Evolutionary conservation across 2,797 vertebrate species (phyloP).

Genomic region (Natrix natrix): DNA sequence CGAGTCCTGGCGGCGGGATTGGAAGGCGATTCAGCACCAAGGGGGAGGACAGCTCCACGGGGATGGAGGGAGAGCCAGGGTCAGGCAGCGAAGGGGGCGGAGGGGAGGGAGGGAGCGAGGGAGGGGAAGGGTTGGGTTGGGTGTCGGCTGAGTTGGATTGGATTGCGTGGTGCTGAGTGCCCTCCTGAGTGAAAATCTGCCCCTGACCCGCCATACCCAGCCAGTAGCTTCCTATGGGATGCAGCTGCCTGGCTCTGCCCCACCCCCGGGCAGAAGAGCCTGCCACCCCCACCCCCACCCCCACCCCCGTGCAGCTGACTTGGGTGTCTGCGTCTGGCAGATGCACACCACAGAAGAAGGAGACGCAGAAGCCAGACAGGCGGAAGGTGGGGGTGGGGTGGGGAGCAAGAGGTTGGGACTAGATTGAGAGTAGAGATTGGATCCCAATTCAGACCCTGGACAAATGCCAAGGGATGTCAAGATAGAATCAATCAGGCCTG

Average conservation of each 20-base stretch:
- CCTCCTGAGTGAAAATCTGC: background rate
- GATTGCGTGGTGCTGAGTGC: background rate
- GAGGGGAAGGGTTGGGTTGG: background rate
- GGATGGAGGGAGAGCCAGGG: background rate
- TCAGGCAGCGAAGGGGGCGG: background rate
- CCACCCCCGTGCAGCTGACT: background rate
- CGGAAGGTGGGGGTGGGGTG: background rate
- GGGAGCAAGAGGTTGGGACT: background rate
- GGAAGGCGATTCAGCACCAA: constrained; percentile 1
- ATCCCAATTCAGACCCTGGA: background rate
- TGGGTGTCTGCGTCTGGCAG: background rate
- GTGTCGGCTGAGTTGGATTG: background rate
- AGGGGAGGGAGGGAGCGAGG: too few species aligned
- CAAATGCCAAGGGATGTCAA: background rate
- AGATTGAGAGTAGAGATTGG: background rate
- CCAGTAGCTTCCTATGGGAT: background rate
- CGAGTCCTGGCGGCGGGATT: background rate
- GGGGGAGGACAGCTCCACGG: background rate
- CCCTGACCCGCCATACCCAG: background rate
- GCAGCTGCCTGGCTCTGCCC: background rate
- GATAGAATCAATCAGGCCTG: background rate
- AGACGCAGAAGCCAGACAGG: background rate
- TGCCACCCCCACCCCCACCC: background rate
- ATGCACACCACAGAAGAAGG: background rate
- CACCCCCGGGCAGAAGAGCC: background rate